phyloP scores from a whole-genome alignment of 2,888 invertebrate genomes.

The Dynastes tityus region DNA sequence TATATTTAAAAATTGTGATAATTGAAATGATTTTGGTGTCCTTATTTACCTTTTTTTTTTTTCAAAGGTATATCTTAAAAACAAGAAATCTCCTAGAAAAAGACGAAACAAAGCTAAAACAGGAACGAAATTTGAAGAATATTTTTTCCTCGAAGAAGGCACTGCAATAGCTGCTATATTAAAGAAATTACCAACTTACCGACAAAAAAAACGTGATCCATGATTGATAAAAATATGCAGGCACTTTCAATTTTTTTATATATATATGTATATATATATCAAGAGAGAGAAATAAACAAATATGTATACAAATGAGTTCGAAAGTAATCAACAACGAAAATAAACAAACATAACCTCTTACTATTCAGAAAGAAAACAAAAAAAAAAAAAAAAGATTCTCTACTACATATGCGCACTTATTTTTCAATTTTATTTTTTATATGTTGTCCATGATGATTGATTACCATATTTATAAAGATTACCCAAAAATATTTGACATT shows the following conservation, averaged over 20 bases:
- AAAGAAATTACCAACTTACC: neutral
- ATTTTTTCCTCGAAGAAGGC: slow-evolving; percentile 30
- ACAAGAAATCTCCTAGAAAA: neutral
- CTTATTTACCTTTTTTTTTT: too few relatives aligned
- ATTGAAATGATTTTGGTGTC: too few relatives aligned
- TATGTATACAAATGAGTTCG: neutral
- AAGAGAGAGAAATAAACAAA: too few relatives aligned
- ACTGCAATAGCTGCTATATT: slow-evolving; percentile 44
- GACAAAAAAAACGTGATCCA: neutral
- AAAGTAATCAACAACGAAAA: neutral
- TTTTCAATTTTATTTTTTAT: neutral
- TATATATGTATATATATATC: too few relatives aligned
- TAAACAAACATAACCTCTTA: too few relatives aligned
- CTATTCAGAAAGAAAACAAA: too few relatives aligned
- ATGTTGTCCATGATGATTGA: neutral
- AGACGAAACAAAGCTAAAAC: neutral
- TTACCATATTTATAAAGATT: neutral
- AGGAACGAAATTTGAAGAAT: neutral
- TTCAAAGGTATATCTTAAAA: too few relatives aligned
- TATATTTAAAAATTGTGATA: too few relatives aligned
- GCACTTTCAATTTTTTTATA: slow-evolving; percentile 36
- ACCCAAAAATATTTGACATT: slow-evolving; percentile 5
- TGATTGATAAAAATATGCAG: slow-evolving; percentile 26
- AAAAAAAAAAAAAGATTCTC: slow-evolving; percentile 2
- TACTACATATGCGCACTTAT: too few relatives aligned